phyloP scores from a whole-genome alignment of 2,797 vertebrate genomes.

The Eospalax fontanierii region DNA sequence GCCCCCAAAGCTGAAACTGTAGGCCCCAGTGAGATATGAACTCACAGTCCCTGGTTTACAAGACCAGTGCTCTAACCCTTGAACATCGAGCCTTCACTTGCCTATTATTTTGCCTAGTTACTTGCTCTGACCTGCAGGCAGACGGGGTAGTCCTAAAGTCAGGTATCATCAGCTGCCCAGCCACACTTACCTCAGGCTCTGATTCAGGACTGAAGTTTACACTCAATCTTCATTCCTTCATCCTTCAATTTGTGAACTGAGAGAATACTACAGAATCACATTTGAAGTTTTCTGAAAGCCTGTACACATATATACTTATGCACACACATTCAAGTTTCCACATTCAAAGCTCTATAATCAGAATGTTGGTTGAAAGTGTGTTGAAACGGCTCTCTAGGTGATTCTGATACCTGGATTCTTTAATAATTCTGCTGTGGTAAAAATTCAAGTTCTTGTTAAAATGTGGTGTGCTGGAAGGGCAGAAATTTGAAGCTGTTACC shows the following conservation, averaged over 20 bases:
- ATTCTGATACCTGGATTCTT: not conserved
- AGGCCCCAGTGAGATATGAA: no score
- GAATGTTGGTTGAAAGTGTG: not conserved
- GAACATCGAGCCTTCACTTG: no score
- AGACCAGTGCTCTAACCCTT: not conserved
- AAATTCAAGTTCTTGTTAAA: not conserved
- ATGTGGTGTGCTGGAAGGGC: not conserved
- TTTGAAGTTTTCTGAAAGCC: not conserved
- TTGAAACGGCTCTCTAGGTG: not conserved
- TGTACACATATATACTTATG: not conserved
- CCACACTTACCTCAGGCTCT: not conserved
- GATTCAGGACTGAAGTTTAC: not conserved
- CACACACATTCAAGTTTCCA: not conserved
- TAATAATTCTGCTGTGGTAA: not conserved
- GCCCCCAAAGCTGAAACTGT: no score
- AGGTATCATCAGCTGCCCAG: not conserved
- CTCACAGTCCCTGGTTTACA: no score
- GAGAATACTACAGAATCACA: not conserved
- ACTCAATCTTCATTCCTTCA: not conserved
- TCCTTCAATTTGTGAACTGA: not conserved
- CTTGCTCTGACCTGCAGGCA: not conserved
- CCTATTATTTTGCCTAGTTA: not conserved
- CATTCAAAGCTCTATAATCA: not conserved
- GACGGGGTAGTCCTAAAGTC: not conserved
- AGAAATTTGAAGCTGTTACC: not conserved